Percentiles rank a stretch among this genome's conserved stretches.
Conservation (phyloP, 2,888 invertebrate species). For the Silvanus unidentatus region DNA sequence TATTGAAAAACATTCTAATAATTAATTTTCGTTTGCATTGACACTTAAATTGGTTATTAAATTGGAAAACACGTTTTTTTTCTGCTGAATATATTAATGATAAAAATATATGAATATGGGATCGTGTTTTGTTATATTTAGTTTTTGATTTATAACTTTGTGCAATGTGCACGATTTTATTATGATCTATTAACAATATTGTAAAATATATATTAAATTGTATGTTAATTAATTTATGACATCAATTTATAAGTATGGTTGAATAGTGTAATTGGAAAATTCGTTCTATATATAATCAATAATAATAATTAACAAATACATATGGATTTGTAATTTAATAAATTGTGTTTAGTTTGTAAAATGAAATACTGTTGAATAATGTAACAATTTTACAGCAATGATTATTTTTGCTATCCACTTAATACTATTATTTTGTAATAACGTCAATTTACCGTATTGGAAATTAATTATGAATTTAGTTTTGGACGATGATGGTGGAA, state of each 20-base stretch:
- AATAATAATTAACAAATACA: not conserved
- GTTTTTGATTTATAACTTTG: not conserved
- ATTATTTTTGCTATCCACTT: not conserved
- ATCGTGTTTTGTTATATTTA: conserved; percentile 2
- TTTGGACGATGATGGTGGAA: too few species aligned
- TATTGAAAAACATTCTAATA: conserved; percentile 17
- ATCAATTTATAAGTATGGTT: not conserved
- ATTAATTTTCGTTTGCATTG: conserved; percentile 12
- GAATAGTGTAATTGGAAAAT: not conserved
- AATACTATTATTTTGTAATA: too few species aligned
- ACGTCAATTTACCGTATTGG: too few species aligned
- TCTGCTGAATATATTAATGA: too few species aligned
- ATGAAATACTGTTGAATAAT: not conserved
- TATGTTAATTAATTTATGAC: conserved; percentile 1
- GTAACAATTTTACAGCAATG: conserved; percentile 1
- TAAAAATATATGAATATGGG: not conserved
- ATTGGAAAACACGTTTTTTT: conserved; percentile 18
- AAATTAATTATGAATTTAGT: too few species aligned
- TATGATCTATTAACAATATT: not conserved
- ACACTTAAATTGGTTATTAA: conserved; percentile 17
- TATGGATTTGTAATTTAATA: conserved; percentile 1
- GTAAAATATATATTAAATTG: conserved; percentile 1
- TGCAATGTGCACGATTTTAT: not conserved
- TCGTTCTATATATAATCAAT: not conserved
- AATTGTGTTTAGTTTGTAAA: conserved; percentile 4